phyloP scores from a whole-genome alignment of 2,888 invertebrate species.

The Cephus pygmeus region DNA sequence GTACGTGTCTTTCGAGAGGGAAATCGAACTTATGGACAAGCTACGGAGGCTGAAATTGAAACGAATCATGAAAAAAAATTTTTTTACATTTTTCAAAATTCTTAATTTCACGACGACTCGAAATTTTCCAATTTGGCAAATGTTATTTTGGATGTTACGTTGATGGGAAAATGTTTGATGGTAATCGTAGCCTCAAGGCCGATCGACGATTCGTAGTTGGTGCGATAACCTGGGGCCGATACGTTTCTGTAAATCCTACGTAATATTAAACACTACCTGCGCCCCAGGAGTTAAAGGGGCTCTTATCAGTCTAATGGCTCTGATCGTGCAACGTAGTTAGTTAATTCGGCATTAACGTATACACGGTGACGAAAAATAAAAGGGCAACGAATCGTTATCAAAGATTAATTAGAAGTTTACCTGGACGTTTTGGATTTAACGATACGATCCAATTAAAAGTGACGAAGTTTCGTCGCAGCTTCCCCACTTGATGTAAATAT shows the following conservation, averaged over 20 bases:
- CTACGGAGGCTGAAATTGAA: conserved; percentile 28
- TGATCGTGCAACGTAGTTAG: neutral
- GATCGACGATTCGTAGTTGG: neutral
- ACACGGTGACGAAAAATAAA: neutral
- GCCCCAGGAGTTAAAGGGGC: neutral
- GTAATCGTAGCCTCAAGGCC: neutral
- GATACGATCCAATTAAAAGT: conserved; percentile 41
- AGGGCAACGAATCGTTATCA: neutral
- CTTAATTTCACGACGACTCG: no score
- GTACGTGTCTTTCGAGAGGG: conserved; percentile 12
- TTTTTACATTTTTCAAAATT: no score
- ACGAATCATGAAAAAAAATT: conserved; percentile 34
- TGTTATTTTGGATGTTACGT: no score
- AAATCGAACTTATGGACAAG: conserved; percentile 4
- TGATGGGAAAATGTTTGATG: neutral
- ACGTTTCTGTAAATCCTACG: neutral
- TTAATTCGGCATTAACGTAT: neutral
- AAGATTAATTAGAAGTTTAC: neutral
- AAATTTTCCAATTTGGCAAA: no score
- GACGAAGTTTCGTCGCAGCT: neutral
- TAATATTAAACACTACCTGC: neutral
- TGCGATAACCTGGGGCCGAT: no score
- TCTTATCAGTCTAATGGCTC: neutral
- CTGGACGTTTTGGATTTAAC: neutral
- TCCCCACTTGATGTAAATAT: neutral